phyloP scores from a whole-genome alignment of 2,888 invertebrate genomes.

The Platycheirus rosarum region DNA sequence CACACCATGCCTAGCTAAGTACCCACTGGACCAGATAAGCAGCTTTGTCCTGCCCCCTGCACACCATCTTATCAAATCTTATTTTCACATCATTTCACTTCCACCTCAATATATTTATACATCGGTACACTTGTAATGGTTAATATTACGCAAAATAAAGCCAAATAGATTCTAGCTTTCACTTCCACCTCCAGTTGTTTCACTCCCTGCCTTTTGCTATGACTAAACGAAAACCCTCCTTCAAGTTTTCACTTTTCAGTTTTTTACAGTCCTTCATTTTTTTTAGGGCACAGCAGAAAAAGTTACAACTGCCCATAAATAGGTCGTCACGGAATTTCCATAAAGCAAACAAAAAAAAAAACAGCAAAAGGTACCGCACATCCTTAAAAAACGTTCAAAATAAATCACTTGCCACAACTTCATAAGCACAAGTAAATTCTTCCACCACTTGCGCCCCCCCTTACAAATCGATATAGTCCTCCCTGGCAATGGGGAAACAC shows the following conservation, averaged over 20 bases:
- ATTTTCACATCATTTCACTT: slow-evolving; percentile 41
- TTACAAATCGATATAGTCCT: slow-evolving; percentile 44
- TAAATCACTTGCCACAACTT: slow-evolving; percentile 68
- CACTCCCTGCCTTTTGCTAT: not conserved
- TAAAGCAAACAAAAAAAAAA: slow-evolving; percentile 41
- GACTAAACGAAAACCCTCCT: slow-evolving; percentile 40
- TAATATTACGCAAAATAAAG: slow-evolving; percentile 3
- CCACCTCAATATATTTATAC: slow-evolving; percentile 29
- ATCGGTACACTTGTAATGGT: slow-evolving; percentile 31
- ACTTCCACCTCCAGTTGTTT: not conserved
- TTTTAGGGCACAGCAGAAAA: not conserved
- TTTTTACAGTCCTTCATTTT: slow-evolving; percentile 14
- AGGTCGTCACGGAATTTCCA: slow-evolving; percentile 47
- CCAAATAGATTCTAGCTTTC: not conserved
- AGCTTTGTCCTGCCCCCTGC: slow-evolving; percentile 19
- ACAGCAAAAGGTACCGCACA: slow-evolving; percentile 35
- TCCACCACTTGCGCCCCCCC: not conserved
- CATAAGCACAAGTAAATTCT: slow-evolving; percentile 46
- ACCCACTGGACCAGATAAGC: slow-evolving; percentile 38
- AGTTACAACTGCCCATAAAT: slow-evolving; percentile 48
- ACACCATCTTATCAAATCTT: slow-evolving; percentile 33
- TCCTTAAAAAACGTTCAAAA: slow-evolving; percentile 49
- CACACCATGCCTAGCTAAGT: slow-evolving; percentile 13
- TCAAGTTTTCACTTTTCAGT: slow-evolving; percentile 21
- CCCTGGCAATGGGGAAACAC: slow-evolving; percentile 41